Evolutionary conservation across 2,888 invertebrate species (phyloP).

Genomic region (Athalia circularis): DNA sequence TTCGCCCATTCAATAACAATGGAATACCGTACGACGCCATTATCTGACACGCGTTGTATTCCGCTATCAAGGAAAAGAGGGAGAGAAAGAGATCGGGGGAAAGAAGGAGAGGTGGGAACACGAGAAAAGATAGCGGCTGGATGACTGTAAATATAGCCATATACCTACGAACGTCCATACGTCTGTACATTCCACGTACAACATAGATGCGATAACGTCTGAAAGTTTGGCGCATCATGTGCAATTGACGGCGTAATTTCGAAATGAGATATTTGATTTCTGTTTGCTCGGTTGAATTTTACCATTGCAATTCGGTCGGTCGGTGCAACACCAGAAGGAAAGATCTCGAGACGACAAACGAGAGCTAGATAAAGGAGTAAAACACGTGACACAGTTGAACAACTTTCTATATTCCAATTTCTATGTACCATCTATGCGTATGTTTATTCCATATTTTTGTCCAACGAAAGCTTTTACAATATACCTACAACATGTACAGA

Average conservation of each 20-base stretch:
- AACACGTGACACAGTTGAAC: neutral
- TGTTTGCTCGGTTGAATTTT: too few species aligned
- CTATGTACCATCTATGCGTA: neutral
- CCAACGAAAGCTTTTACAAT: constrained; percentile 9
- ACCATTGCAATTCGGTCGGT: too few species aligned
- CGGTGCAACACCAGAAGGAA: too few species aligned
- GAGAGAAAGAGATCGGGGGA: neutral
- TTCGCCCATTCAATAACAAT: neutral
- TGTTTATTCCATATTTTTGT: constrained; percentile 6
- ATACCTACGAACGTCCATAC: too few species aligned
- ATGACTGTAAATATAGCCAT: neutral
- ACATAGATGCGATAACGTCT: too few species aligned
- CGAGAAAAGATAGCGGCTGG: neutral
- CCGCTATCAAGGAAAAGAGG: neutral
- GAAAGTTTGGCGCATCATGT: too few species aligned
- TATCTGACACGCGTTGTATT: neutral
- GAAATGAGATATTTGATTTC: too few species aligned
- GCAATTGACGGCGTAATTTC: too few species aligned
- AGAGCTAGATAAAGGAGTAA: too few species aligned
- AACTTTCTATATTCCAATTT: neutral
- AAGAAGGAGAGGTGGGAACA: neutral
- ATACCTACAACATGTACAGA: neutral
- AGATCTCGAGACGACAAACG: too few species aligned
- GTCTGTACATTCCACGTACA: too few species aligned
- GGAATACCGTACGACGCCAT: neutral